A percentile compares a stretch with the other conserved stretches of the same genome.
phyloP scores from a whole-genome alignment of 2,888 invertebrate genomes.

The Machimus atricapillus region DNA sequence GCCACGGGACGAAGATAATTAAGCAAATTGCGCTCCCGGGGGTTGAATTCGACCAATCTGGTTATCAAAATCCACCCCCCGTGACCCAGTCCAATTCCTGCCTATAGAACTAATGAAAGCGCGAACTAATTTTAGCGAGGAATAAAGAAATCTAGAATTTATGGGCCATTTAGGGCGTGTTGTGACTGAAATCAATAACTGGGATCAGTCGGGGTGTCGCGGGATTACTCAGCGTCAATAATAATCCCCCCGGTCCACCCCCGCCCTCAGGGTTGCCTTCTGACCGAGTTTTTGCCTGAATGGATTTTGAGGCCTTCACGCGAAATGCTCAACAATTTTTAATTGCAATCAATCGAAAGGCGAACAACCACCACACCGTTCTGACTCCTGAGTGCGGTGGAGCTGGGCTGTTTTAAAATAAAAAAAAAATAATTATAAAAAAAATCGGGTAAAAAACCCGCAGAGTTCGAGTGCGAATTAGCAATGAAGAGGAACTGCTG shows the following conservation, averaged over 20 bases:
- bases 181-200: conserved; percentile 3
- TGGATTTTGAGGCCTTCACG: not conserved
- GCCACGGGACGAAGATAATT: conserved; percentile 44
- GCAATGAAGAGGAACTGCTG: not conserved
- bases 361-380: not conserved
- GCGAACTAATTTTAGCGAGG: conserved; percentile 13
- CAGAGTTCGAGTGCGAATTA: not conserved
- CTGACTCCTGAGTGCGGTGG: not conserved
- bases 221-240: not conserved
- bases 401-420: not conserved
- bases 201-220: not conserved
- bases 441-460: not conserved
- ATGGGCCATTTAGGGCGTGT: conserved; percentile 5
- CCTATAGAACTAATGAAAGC: conserved; percentile 2
- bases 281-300: not conserved
- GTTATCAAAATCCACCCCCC: not conserved
- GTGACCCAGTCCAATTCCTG: not conserved
- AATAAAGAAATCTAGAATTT: conserved; percentile 5
- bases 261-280: not conserved
- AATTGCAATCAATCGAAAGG: not conserved
- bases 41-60: not conserved
- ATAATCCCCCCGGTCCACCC: not conserved
- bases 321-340: not conserved
- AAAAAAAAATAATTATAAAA: not conserved
- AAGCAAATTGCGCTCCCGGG: conserved; percentile 42